Evolutionary conservation across 2,797 vertebrate genomes (phyloP).

Genomic region (Rousettus madagascariensis): DNA sequence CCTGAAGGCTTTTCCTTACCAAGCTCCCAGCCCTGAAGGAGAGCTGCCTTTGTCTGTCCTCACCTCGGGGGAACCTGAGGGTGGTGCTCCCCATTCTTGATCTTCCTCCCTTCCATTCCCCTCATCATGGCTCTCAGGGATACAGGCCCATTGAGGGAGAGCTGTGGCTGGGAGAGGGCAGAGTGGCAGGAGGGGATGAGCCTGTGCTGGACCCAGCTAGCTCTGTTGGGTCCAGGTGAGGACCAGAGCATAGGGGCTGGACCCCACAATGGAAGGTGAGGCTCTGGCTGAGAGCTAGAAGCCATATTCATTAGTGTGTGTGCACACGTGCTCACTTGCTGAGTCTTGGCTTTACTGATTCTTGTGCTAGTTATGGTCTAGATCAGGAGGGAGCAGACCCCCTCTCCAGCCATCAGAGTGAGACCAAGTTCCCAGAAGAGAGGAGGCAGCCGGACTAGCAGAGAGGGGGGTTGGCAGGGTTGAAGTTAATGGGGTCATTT

Average conservation of each 20-base stretch:
- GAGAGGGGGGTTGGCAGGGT: background rate
- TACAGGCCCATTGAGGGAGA: background rate
- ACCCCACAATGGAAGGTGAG: background rate
- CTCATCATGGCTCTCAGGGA: background rate
- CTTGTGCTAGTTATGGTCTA: background rate
- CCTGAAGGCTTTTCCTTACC: background rate
- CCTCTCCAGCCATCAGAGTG: background rate
- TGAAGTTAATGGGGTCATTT: background rate
- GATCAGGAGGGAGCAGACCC: background rate
- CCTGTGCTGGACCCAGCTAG: background rate
- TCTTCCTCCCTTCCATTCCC: background rate
- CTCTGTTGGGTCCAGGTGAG: background rate
- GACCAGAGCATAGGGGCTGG: background rate
- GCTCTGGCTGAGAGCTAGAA: background rate
- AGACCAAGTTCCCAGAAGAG: background rate
- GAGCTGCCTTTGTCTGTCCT: background rate
- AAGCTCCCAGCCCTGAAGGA: background rate
- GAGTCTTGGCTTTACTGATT: background rate
- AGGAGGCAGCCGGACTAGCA: background rate
- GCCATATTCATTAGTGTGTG: fast-evolving
- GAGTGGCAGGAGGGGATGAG: background rate
- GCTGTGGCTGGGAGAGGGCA: background rate
- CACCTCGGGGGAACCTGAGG: background rate
- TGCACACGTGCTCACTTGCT: fast-evolving
- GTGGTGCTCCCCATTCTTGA: background rate